A percentile compares a stretch with the other conserved stretches of the same genome.
phyloP scores from a whole-genome alignment of 2,113 vertebrate species.

The Phainopepla nitens region DNA sequence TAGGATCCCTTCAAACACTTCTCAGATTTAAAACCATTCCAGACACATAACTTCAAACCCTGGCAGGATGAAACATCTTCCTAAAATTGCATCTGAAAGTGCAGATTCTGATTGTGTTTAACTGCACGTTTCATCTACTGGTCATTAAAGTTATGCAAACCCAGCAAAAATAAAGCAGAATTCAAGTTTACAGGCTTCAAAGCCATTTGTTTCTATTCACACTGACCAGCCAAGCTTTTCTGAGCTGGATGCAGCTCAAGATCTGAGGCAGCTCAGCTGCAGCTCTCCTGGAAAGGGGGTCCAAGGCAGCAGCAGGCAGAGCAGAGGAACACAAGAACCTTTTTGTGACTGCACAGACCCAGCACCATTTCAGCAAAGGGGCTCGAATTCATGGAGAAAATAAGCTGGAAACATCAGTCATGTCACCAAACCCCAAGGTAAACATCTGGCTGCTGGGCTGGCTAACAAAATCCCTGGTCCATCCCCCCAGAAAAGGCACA shows the following conservation, averaged over 20 bases:
- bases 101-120: background rate
- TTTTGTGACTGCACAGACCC: background rate
- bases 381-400: background rate
- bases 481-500: background rate
- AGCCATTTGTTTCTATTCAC: background rate
- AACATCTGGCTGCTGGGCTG: background rate
- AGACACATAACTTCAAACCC: background rate
- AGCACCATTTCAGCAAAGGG: background rate
- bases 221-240: slow-evolving; percentile 14
- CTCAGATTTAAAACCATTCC: background rate
- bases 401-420: background rate
- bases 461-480: background rate
- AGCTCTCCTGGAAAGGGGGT: background rate
- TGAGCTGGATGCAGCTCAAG: slow-evolving; percentile 34
- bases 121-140: background rate
- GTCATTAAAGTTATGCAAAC: slow-evolving; percentile 5
- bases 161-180: slow-evolving; percentile 28
- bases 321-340: slow-evolving; percentile 16
- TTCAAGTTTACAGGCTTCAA: background rate
- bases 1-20: background rate
- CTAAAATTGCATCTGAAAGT: background rate
- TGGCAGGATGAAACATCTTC: background rate
- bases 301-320: slow-evolving; percentile 10
- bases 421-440: background rate
- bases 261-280: background rate